Percentiles rank a stretch among this genome's conserved stretches.
Conservation (phyloP, 2,888 invertebrate species). For the Aromia moschata region DNA sequence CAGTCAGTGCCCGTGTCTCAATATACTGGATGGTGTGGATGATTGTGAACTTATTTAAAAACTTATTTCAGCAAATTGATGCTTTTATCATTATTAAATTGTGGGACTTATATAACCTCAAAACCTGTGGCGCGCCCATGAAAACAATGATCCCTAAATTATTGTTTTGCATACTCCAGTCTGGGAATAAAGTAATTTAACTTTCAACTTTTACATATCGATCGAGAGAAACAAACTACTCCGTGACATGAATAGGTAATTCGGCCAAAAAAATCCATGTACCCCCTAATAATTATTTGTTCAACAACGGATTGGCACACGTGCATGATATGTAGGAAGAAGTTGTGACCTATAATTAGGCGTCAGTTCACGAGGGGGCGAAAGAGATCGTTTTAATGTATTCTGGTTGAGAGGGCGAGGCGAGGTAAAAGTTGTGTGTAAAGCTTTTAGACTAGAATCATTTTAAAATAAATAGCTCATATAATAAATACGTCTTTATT, state of each 20-base stretch:
- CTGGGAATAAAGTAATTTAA: constrained; percentile 33
- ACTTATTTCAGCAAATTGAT: too few relatives aligned
- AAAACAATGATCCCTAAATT: constrained; percentile 12
- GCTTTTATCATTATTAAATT: too few relatives aligned
- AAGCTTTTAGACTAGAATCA: too few relatives aligned
- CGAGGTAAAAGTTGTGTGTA: neutral
- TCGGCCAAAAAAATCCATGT: constrained; percentile 11
- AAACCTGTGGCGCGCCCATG: neutral
- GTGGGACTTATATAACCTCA: too few relatives aligned
- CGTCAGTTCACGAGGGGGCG: neutral
- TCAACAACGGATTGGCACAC: constrained; percentile 2
- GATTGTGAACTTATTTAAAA: too few relatives aligned
- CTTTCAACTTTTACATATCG: constrained; percentile 31
- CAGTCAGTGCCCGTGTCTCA: too few relatives aligned
- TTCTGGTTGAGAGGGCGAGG: neutral
- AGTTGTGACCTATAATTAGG: constrained; percentile 9
- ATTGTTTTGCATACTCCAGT: constrained; percentile 22
- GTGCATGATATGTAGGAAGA: constrained; percentile 7
- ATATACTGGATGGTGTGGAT: too few relatives aligned
- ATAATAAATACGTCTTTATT: too few relatives aligned
- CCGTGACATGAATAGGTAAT: constrained; percentile 27
- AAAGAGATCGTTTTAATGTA: constrained; percentile 4
- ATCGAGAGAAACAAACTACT: constrained; percentile 25
- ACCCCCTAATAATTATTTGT: constrained; percentile 19
- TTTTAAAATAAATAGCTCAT: too few relatives aligned